A percentile compares a stretch with the other conserved stretches of the same genome.
phyloP scores from a whole-genome alignment of 2,113 vertebrate species.

The Brienomyrus brachyistius region DNA sequence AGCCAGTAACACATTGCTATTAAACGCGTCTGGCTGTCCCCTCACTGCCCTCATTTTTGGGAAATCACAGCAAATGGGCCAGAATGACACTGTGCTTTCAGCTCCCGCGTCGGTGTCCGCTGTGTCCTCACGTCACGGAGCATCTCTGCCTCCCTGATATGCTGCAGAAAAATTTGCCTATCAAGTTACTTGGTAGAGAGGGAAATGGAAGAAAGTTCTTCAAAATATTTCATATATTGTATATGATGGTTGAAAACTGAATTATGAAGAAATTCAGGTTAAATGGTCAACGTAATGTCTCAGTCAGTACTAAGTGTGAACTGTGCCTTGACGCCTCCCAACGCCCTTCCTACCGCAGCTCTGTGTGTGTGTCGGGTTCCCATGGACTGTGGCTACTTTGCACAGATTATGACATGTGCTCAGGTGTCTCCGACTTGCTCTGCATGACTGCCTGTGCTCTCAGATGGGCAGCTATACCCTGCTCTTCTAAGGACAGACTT shows the following conservation, averaged over 20 bases:
- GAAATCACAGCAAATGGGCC: neutral
- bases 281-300: neutral
- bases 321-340: neutral
- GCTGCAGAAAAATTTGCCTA: neutral
- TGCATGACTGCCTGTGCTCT: neutral
- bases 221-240: neutral
- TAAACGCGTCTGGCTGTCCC: neutral
- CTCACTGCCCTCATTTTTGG: constrained; percentile 1
- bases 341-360: neutral
- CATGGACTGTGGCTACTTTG: neutral
- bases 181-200: neutral
- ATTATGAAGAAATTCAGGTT: neutral
- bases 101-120: neutral
- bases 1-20: neutral
- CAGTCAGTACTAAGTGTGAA: neutral
- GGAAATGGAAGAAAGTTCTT: neutral
- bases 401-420: neutral
- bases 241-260: neutral
- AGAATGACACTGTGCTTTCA: neutral
- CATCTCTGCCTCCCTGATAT: neutral
- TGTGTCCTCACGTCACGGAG: neutral
- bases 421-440: neutral
- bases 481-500: neutral
- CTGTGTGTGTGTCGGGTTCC: neutral
- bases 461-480: neutral